A percentile compares a stretch with the other conserved stretches of the same genome.
Evolutionary conservation across 2,888 invertebrate genomes (phyloP).

Genomic region (Drosophila lacicola): DNA sequence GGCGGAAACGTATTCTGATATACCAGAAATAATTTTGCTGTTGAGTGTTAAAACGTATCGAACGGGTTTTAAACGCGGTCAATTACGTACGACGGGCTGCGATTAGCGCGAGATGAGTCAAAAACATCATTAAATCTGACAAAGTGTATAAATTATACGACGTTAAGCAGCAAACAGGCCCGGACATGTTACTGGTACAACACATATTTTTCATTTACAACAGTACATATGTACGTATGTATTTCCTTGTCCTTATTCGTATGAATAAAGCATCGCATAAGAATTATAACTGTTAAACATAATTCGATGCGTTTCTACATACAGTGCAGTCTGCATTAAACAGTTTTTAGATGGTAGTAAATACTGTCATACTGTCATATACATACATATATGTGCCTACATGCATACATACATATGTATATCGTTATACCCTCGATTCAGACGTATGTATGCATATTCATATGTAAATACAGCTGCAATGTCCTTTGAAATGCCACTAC

Average conservation of each 20-base stretch:
- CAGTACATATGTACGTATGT: conserved; percentile 1
- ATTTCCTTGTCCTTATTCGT: conserved; percentile 1
- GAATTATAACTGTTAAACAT: too few relatives aligned
- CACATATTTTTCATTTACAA: conserved; percentile 16
- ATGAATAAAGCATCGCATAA: background rate
- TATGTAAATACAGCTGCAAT: conserved; percentile 6
- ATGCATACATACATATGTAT: conserved; percentile 5
- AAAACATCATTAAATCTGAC: conserved; percentile 24
- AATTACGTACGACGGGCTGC: conserved; percentile 51
- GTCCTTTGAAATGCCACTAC: background rate
- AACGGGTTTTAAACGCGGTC: conserved; percentile 82
- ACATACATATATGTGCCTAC: background rate
- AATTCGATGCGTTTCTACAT: too few relatives aligned
- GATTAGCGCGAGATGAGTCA: conserved; percentile 40
- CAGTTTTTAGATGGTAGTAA: background rate
- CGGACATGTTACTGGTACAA: conserved; percentile 45
- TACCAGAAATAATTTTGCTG: conserved; percentile 83
- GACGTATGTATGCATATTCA: background rate
- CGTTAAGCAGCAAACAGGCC: conserved; percentile 24
- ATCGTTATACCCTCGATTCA: background rate
- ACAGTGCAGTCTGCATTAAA: background rate
- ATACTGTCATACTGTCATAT: background rate
- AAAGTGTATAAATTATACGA: conserved; percentile 22
- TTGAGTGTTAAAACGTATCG: conserved; percentile 79
- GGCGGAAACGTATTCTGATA: conserved; percentile 85